Percentiles rank a stretch among this genome's conserved stretches.
These are phyloP conservation scores for Chroicocephalus ridibundus DNA, from an alignment of 2,113 vertebrate genomes.

Conservation along the genomic window DNA sequence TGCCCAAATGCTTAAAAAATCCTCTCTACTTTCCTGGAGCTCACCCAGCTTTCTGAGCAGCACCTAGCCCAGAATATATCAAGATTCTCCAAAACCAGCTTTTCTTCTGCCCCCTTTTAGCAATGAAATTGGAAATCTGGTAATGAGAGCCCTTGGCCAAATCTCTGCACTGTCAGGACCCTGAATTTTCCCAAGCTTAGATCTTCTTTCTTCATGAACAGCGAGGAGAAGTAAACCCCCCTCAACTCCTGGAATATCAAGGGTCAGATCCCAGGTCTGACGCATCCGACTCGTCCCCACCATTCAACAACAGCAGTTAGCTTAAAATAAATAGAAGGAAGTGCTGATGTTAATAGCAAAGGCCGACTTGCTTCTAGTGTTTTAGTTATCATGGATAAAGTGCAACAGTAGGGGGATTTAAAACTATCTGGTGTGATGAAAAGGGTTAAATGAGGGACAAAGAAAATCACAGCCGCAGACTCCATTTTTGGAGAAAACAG, in stretches of 20 bases:
- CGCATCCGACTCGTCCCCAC: rapidly evolving
- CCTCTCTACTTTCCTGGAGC: not conserved
- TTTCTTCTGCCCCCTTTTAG: not conserved
- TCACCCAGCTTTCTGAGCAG: not conserved
- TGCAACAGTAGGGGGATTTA: not conserved
- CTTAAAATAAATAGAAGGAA: not conserved
- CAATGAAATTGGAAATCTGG: not conserved
- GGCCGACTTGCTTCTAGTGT: not conserved
- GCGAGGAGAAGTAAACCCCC: not conserved
- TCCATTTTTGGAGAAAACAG: not conserved
- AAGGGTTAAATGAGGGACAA: not conserved
- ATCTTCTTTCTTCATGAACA: not conserved
- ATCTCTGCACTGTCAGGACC: not conserved
- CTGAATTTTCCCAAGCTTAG: not conserved
- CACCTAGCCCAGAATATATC: not conserved
- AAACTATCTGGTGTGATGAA: not conserved
- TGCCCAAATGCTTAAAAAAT: not conserved
- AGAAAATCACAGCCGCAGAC: not conserved
- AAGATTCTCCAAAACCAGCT: not conserved
- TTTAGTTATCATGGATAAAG: not conserved
- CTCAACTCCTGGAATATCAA: not conserved
- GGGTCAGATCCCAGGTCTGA: not conserved
- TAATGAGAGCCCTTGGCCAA: not conserved
- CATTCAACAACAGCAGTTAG: not conserved
- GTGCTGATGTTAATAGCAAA: not conserved